Percentiles rank a stretch among this genome's conserved stretches.
phyloP scores from a whole-genome alignment of 2,888 invertebrate species.

The Cremastobaeus sp. region DNA sequence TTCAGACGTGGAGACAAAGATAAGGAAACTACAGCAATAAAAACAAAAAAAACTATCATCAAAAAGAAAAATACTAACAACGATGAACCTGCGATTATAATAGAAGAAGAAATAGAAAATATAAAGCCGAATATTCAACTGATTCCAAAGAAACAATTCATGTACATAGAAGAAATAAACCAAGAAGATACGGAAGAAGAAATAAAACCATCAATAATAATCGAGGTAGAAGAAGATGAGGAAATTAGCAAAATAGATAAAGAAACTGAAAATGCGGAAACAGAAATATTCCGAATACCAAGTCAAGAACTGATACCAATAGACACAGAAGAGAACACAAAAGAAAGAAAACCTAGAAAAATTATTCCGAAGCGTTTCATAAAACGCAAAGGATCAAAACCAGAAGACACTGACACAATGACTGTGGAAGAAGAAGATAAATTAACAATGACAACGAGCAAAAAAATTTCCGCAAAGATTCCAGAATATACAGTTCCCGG shows the following conservation, averaged over 20 bases:
- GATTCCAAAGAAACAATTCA: constrained; percentile 75
- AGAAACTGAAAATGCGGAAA: not conserved
- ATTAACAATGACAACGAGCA: not conserved
- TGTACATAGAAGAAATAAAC: constrained; percentile 73
- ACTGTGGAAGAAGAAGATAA: constrained; percentile 64
- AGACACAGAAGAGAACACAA: not conserved
- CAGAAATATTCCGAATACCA: not conserved
- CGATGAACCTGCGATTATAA: constrained; percentile 70
- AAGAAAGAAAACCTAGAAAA: constrained; percentile 71
- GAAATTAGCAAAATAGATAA: constrained; percentile 50
- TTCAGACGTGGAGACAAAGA: constrained; percentile 71
- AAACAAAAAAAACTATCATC: constrained; percentile 74
- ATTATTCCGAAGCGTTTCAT: constrained; percentile 66
- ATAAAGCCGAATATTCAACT: constrained; percentile 67
- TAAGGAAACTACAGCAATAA: constrained; percentile 72
- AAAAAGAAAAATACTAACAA: constrained; percentile 67
- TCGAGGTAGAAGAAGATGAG: constrained; percentile 71
- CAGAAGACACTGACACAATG: constrained; percentile 58
- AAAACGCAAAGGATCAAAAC: constrained; percentile 72
- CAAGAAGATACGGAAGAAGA: constrained; percentile 67
- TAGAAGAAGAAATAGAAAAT: constrained; percentile 76
- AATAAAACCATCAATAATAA: constrained; percentile 68
- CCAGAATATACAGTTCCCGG: constrained; percentile 2
- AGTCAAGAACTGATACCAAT: not conserved
- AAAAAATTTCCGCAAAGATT: not conserved